Base-by-base conservation (phyloP, 2,888 invertebrate genomes). In the Hirtodrosophila histrioides region DNA sequence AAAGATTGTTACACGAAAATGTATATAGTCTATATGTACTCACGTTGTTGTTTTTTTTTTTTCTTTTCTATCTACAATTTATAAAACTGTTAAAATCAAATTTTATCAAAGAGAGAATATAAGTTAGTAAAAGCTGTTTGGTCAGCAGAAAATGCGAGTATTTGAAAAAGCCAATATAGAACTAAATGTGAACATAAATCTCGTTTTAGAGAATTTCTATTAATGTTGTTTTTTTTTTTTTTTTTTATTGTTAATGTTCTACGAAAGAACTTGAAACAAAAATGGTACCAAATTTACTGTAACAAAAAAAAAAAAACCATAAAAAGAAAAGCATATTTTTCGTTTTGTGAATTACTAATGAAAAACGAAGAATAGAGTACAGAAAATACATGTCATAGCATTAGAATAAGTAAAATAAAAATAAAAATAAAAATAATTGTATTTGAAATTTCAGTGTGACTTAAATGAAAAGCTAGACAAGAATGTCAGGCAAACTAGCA, bases 351-450 rank as follows among this genome's bases (percentile, higher is more conserved):
- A 60, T 53, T 66, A 48, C 48, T 54, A 53, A 60, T 24, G 27
- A 57, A 58, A 23, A 53, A 51, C 55, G 65, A 69, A 57, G 65
- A 53, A 53, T 57, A 75, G 45, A 51, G 55, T 61, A 64, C 61
- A 76, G 61, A 67, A 77, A 57, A 69, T 81, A 86, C 82, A 81
- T 86, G 80, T 86, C 85, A 86, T 81, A 81, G 82, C 61, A 63
- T 62, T 75, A 71, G 53, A 63, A 35, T 73, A 78, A 79, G 68
- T 68, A 72, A 37, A 53, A 50, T 49, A 29, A 17, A 29, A 23
- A 11, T 12, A 8, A 44, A n/a, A 31, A 17, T 2, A 2, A 17
- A 17, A 17, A 17, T 46, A 75, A 72, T 44, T 65, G 51, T 71
- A 51, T 71, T 64, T 40, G 43, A 51, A 58, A 58, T 63, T 78